Conservation (phyloP, 30 jellyfish, hydroid and myxozoan species). For the Chironex yamaguchii region DNA sequence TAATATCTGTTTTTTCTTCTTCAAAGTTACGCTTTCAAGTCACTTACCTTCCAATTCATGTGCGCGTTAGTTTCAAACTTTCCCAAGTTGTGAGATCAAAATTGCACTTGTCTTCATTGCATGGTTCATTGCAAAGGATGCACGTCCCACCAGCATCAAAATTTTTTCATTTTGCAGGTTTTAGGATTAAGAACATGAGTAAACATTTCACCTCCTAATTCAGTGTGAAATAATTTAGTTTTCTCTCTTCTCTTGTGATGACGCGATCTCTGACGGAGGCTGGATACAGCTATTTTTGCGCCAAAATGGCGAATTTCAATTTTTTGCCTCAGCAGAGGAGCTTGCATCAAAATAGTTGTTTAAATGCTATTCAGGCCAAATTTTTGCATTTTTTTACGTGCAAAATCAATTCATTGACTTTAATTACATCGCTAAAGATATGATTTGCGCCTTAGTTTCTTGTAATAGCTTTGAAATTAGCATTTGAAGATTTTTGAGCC, state of each 20-base stretch:
- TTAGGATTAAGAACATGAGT: constrained; percentile 15
- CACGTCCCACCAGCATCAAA: constrained; percentile 8
- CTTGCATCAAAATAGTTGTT: background rate
- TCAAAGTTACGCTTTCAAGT: background rate
- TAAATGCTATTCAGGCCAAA: background rate
- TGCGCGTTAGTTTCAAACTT: background rate
- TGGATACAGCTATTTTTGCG: constrained; percentile 12
- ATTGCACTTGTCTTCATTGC: constrained; percentile 26
- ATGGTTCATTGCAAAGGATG: constrained; percentile 36
- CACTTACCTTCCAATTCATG: background rate
- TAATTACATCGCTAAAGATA: background rate
- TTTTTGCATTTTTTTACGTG: background rate
- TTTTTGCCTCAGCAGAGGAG: constrained; percentile 24
- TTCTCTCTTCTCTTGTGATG: background rate
- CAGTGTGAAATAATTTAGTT: background rate
- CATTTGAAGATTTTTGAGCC: too few species aligned
- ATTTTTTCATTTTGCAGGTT: constrained; percentile 19
- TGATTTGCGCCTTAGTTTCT: background rate
- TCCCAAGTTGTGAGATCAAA: constrained; percentile 17
- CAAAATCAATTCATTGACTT: background rate
- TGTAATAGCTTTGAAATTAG: background rate
- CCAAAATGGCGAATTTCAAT: constrained; percentile 4
- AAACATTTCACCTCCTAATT: constrained; percentile 7
- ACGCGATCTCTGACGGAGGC: background rate
- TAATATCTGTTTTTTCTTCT: too few species aligned